A percentile compares a stretch with the other conserved stretches of the same genome.
phyloP scores from a whole-genome alignment of 1,140 invertebrate genomes.

The Stegodyphus mimosarum region DNA sequence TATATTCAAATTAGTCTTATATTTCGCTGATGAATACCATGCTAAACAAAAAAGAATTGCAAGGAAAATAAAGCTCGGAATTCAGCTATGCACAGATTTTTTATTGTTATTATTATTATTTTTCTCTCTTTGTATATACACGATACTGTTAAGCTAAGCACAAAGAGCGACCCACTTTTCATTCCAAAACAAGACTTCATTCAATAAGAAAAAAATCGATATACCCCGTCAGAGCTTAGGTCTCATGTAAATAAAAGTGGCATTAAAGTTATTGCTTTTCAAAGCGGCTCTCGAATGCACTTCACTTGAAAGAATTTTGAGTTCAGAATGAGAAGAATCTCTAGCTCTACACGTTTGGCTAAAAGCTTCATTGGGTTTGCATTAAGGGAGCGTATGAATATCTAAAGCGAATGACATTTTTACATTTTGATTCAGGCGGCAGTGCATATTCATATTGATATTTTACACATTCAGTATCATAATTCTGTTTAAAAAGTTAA shows the following conservation, averaged over 20 bases:
- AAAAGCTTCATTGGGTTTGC: slow-evolving; percentile 20
- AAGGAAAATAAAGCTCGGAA: slow-evolving; percentile 19
- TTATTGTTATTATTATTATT: neutral
- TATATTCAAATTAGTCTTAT: slow-evolving; percentile 35
- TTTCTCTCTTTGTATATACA: slow-evolving; percentile 4
- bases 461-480: too few species aligned
- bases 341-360: slow-evolving; percentile 5
- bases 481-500: too few species aligned
- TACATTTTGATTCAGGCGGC: too few species aligned
- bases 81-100: neutral
- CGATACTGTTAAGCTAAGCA: slow-evolving; percentile 23
- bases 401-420: too few species aligned
- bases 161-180: slow-evolving; percentile 30
- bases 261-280: slow-evolving; percentile 51
- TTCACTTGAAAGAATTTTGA: slow-evolving; percentile 4
- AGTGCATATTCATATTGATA: too few species aligned
- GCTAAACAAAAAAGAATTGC: slow-evolving; percentile 22
- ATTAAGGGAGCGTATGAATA: neutral
- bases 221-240: slow-evolving; percentile 28
- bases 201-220: slow-evolving; percentile 40
- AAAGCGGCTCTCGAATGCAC: slow-evolving; percentile 26
- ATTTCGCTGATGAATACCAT: slow-evolving; percentile 7
- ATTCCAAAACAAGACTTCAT: neutral
- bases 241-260: slow-evolving; percentile 50
- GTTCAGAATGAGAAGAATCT: slow-evolving; percentile 8